Evolutionary conservation across 1,140 invertebrate species (phyloP), one percentile per base, ranked within the genome.

Genomic region (Drosophila quadrilineata): DNA sequence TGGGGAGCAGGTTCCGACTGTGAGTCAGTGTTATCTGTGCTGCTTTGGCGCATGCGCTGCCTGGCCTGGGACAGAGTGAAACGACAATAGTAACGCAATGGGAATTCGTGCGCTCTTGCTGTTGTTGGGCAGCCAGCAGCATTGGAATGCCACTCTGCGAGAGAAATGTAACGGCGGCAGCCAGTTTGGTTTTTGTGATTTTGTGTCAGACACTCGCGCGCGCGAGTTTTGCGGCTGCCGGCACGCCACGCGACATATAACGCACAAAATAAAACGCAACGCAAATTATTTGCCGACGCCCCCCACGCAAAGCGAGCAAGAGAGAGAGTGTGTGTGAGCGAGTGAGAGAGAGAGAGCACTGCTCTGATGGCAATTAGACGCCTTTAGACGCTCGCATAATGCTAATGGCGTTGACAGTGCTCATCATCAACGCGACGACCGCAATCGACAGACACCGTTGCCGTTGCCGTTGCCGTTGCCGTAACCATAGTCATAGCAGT

Each of bases 371-470:
- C 77, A 85, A 87, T 88, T 87, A 88, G 85, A 79, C 84, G 74
- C 74, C 79, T 84, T 87, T 79, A 87, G 68, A 38, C 53, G 67
- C 76, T 57, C 63, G 57, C 76, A 84, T 87, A 87, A 80, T 87
- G 74, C 87, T 87, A 87, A 80, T 88, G 86, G 87, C 87, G 87
- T 84, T 88, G 87, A 88, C 86, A 87, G 75, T 72, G 67, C 69
- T 71, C 80, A 77, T 71, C 80, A 77, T 80, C 72, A 66, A 52
- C 58, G 71, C 56, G 71, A 72, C 50, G 59, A 86, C 67, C 82
- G 75, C 67, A 75, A 64, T 64, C 48, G 59, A 71, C 71, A 60
- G 43, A 17, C 48, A n/a, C n/a, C n/a, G 41, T 43, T 22, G 48
- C 28, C 57, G 41, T 19, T 38, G 40, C 33, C 26, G 58, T 64